These are phyloP conservation scores for Cantharis rustica DNA, from an alignment of 2,888 invertebrate species.

Conservation along the genomic window DNA sequence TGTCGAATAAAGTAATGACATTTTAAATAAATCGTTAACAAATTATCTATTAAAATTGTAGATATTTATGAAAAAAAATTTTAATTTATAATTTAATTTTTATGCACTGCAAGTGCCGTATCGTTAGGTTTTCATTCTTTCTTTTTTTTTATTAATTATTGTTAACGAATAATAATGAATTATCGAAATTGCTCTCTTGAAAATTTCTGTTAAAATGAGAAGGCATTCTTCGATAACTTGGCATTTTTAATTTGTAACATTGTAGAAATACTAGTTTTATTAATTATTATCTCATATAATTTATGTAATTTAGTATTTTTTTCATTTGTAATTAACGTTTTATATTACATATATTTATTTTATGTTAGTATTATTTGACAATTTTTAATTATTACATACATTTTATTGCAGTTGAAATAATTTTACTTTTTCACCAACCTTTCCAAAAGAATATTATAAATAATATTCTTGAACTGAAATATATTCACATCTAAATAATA, in stretches of 20 bases:
- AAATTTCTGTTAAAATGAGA: neutral
- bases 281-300: neutral
- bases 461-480: too few species aligned
- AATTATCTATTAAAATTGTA: neutral
- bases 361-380: neutral
- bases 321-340: neutral
- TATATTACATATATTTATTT: slow-evolving; percentile 1
- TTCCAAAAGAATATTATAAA: neutral
- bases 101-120: neutral
- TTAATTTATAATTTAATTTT: neutral
- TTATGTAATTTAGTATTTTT: neutral
- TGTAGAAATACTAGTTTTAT: neutral
- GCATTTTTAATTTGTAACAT: neutral
- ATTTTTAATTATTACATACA: neutral
- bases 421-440: neutral
- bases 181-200: neutral
- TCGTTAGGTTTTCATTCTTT: neutral
- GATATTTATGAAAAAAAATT: neutral
- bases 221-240: neutral
- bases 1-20: neutral
- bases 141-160: neutral
- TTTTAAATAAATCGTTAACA: neutral
- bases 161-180: neutral
- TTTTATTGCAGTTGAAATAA: neutral
- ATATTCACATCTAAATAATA: too few species aligned